Conservation (phyloP, 1,140 invertebrate species). For the Melitaea cinxia region DNA sequence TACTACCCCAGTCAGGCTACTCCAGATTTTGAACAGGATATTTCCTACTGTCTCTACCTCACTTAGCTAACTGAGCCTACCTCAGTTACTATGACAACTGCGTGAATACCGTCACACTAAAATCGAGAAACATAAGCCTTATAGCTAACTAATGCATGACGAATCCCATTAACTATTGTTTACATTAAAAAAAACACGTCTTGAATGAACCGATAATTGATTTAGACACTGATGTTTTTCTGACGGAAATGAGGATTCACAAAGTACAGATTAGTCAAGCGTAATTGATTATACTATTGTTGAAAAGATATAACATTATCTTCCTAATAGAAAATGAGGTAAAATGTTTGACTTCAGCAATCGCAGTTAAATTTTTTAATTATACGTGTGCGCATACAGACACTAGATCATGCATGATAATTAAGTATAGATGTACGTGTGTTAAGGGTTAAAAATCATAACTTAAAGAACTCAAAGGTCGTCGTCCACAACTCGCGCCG, state of each 20-base stretch:
- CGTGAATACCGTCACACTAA: too few species aligned
- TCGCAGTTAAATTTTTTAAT: too few species aligned
- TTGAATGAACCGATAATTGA: not conserved
- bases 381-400: too few species aligned
- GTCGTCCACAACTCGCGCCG: conserved; percentile 47
- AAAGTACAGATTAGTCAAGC: not conserved
- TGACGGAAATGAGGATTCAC: conserved; percentile 3
- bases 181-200: not conserved
- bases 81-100: not conserved
- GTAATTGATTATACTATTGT: not conserved
- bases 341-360: too few species aligned
- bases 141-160: not conserved
- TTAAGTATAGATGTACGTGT: not conserved
- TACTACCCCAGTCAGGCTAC: too few species aligned
- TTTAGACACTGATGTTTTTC: not conserved
- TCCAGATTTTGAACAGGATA: too few species aligned
- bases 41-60: too few species aligned
- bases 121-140: too few species aligned
- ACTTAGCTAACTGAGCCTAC: too few species aligned
- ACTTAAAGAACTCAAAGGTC: conserved; percentile 50
- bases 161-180: not conserved
- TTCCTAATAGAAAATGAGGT: too few species aligned
- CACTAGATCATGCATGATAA: not conserved
- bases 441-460: conserved; percentile 23
- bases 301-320: too few species aligned